phyloP scores from a whole-genome alignment of 2,888 invertebrate species.

The Eucriotettix oculatus region DNA sequence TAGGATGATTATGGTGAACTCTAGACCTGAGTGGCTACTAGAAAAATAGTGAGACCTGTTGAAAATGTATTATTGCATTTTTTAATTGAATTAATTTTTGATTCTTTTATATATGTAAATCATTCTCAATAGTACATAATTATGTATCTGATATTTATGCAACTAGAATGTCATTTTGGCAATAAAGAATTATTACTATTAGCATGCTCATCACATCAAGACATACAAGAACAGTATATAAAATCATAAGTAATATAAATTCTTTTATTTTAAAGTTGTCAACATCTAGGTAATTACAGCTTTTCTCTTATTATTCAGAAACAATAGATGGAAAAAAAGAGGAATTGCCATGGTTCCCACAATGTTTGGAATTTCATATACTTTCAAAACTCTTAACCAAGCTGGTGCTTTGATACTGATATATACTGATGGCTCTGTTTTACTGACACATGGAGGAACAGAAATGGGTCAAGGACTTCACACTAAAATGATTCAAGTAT shows the following conservation, averaged over 20 bases:
- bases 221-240: background rate
- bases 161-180: no score
- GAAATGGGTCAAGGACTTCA: constrained; percentile 97
- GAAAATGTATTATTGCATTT: no score
- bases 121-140: no score
- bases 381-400: constrained; percentile 60
- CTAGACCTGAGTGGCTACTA: no score
- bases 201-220: no score
- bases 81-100: no score
- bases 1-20: background rate
- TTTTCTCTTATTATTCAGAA: constrained; percentile 25
- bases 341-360: constrained; percentile 70
- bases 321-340: constrained; percentile 71
- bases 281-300: background rate
- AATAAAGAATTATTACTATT: no score
- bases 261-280: background rate
- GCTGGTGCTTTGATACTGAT: constrained; percentile 73
- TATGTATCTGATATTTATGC: no score
- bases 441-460: constrained; percentile 79
- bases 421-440: constrained; percentile 78
- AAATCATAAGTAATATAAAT: background rate
- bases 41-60: no score
- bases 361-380: constrained; percentile 72
- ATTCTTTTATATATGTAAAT: no score
- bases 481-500: constrained; percentile 81